These are phyloP conservation scores for Darevskia nairensis DNA, from an alignment of 2,797 vertebrate genomes.

Conservation along the genomic window DNA sequence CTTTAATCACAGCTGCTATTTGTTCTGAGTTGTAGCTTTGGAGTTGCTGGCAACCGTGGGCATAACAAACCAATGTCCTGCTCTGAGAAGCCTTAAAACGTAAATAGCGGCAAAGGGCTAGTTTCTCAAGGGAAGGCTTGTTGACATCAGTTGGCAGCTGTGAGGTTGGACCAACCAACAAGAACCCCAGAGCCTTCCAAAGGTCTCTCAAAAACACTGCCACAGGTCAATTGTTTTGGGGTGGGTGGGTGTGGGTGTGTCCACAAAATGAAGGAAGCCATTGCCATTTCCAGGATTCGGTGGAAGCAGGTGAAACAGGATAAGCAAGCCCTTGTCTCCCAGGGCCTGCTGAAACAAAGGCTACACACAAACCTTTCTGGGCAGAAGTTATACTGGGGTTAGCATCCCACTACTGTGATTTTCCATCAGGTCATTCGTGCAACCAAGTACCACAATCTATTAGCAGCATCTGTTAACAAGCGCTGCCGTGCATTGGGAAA, in stretches of 20 bases:
- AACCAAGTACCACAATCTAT: slow-evolving; percentile 32
- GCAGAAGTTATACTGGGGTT: neutral
- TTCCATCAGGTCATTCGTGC: slow-evolving; percentile 4
- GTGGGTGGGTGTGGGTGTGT: too few relatives aligned
- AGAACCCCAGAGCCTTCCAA: neutral
- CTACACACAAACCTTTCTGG: neutral
- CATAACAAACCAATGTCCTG: neutral
- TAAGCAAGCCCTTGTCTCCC: neutral
- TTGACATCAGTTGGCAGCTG: slow-evolving; percentile 24
- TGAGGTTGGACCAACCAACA: slow-evolving; percentile 17
- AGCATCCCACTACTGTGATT: neutral
- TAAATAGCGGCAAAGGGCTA: slow-evolving; percentile 21
- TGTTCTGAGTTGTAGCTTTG: accelerated
- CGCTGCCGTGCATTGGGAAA: slow-evolving; percentile 17
- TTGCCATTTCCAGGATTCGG: neutral
- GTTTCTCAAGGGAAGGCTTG: slow-evolving; percentile 22
- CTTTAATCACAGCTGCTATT: neutral
- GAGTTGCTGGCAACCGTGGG: neutral
- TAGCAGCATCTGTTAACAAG: slow-evolving; percentile 36
- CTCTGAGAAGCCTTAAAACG: neutral
- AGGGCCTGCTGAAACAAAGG: neutral
- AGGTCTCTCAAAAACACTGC: neutral
- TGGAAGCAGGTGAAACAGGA: neutral
- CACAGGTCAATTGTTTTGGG: neutral
- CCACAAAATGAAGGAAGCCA: neutral